These are phyloP conservation scores for Archegozetes longisetosus DNA, from an alignment of 1,140 invertebrate species.

Conservation along the genomic window DNA sequence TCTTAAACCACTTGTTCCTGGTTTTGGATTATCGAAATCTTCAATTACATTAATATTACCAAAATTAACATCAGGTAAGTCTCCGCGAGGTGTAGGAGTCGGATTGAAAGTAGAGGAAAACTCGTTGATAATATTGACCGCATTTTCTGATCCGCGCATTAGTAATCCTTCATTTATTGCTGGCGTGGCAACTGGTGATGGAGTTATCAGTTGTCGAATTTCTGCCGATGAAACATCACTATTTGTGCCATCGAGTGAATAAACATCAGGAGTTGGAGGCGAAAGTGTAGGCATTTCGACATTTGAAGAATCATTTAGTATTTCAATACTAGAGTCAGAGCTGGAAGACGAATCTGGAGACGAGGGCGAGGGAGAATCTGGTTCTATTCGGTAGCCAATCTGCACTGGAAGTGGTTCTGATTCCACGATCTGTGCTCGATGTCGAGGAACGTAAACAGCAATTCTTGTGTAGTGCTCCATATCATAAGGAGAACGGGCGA, in stretches of 20 bases:
- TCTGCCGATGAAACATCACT: background rate
- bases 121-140: background rate
- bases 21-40: slow-evolving; percentile 11
- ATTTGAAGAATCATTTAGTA: background rate
- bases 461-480: slow-evolving; percentile 44
- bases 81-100: background rate
- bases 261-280: background rate
- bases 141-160: too few relatives aligned
- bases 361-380: slow-evolving; percentile 1
- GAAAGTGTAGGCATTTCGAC: background rate
- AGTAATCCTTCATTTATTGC: too few relatives aligned
- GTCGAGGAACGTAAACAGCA: slow-evolving; percentile 26
- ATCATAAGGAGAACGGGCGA: slow-evolving; percentile 65
- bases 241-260: background rate
- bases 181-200: background rate
- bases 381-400: background rate
- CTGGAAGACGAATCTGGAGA: slow-evolving; percentile 12
- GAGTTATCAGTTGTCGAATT: background rate
- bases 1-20: slow-evolving; percentile 4
- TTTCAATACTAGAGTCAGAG: slow-evolving; percentile 9
- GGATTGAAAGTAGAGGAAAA: background rate
- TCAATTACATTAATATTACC: slow-evolving; percentile 3
- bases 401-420: slow-evolving; percentile 6
- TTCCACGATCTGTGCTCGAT: background rate
- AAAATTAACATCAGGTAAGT: background rate